Conservation (phyloP, 2,888 invertebrate genomes). For the Coleophora flavipennella region DNA sequence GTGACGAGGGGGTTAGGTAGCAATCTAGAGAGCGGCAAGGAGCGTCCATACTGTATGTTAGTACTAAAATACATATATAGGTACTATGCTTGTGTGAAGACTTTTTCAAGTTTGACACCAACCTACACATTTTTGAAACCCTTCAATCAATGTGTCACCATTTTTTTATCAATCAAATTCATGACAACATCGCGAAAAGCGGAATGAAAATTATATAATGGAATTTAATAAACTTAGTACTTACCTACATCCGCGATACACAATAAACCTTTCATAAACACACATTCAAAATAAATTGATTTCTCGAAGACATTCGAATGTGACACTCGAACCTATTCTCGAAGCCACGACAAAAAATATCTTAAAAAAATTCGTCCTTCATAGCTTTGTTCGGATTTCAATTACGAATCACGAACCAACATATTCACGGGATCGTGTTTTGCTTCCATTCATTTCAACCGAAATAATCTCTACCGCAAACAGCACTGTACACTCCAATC, state of each 20-base stretch:
- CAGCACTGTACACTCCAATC: constrained; percentile 66
- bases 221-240: constrained; percentile 8
- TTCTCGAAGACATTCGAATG: constrained; percentile 21
- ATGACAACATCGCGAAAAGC: not conserved
- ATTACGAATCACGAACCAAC: constrained; percentile 43
- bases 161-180: not conserved
- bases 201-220: constrained; percentile 7
- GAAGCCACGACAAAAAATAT: constrained; percentile 28
- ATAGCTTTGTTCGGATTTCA: constrained; percentile 59
- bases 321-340: constrained; percentile 34
- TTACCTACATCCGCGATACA: too few species aligned
- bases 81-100: too few species aligned
- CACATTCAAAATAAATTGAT: constrained; percentile 18
- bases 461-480: constrained; percentile 72
- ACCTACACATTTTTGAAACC: not conserved
- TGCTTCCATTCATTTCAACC: constrained; percentile 70
- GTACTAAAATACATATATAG: too few species aligned
- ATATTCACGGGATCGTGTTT: constrained; percentile 65
- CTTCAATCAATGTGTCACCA: constrained; percentile 7
- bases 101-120: not conserved
- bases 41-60: too few species aligned
- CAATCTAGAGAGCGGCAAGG: too few species aligned
- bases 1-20: too few species aligned
- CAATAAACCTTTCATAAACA: too few species aligned
- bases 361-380: constrained; percentile 44